phyloP scores from a whole-genome alignment of 2,113 vertebrate species.

The Chionomys nivalis region DNA sequence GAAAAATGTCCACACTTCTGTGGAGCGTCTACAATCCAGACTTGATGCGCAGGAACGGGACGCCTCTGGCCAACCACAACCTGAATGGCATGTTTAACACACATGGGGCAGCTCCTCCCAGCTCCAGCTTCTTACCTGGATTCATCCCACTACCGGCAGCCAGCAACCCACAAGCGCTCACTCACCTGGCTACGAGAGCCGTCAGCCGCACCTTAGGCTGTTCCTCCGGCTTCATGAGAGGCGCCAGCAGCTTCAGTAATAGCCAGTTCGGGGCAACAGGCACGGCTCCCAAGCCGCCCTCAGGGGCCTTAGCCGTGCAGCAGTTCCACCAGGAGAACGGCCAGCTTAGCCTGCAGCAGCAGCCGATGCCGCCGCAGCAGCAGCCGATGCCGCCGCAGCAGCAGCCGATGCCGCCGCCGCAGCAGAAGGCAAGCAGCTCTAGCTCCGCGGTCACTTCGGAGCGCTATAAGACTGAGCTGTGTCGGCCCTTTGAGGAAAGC shows the following conservation, averaged over 20 bases:
- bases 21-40: constrained; percentile 97
- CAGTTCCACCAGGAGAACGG: constrained; percentile 91
- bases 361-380: constrained; percentile 69
- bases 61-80: constrained; percentile 91
- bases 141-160: constrained; percentile 93
- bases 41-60: constrained; percentile 96
- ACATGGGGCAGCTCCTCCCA: constrained; percentile 88
- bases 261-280: constrained; percentile 85
- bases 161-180: constrained; percentile 92
- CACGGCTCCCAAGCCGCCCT: constrained; percentile 69
- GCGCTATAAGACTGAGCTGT: constrained; percentile 96
- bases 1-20: constrained; percentile 93
- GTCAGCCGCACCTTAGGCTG: constrained; percentile 23
- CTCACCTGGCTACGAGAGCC: constrained; percentile 78
- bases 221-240: constrained; percentile 87
- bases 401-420: not conserved
- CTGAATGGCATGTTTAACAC: constrained; percentile 95
- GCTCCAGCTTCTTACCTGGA: constrained; percentile 88
- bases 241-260: constrained; percentile 86
- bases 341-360: constrained; percentile 91
- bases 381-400: no score
- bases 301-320: constrained; percentile 86
- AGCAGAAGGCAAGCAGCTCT: constrained; percentile 83
- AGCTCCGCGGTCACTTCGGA: constrained; percentile 93
- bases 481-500: constrained; percentile 92